Evolutionary conservation across 1,140 invertebrate species (phyloP).

Genomic region (Plodia interpunctella): DNA sequence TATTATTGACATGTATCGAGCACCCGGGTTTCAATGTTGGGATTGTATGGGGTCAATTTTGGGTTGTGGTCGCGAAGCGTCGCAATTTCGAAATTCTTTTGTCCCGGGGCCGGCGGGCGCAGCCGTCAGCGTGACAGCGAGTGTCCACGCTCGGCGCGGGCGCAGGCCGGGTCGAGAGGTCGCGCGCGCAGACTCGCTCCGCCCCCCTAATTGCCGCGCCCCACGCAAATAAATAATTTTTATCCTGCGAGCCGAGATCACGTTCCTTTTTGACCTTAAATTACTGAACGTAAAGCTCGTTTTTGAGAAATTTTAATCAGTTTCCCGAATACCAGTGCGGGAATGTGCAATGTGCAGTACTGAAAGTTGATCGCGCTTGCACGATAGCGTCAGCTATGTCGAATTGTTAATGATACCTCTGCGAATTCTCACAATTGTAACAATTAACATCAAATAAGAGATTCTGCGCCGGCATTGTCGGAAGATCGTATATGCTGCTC

Average conservation of each 20-base stretch:
- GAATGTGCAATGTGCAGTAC: slow-evolving; percentile 35
- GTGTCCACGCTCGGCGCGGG: slow-evolving; percentile 26
- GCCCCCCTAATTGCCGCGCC: slow-evolving; percentile 68
- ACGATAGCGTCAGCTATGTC: slow-evolving; percentile 51
- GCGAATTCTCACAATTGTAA: slow-evolving; percentile 36
- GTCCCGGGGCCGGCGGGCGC: slow-evolving; percentile 4
- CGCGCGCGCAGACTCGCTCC: slow-evolving; percentile 55
- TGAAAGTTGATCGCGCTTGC: slow-evolving; percentile 38
- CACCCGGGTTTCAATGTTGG: not conserved
- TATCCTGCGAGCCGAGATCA: slow-evolving; percentile 52
- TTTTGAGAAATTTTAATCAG: slow-evolving; percentile 54
- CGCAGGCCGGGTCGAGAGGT: slow-evolving; percentile 48
- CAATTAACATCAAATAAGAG: slow-evolving; percentile 32
- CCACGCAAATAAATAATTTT: slow-evolving; percentile 74
- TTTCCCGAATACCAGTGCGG: slow-evolving; percentile 34
- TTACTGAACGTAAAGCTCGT: slow-evolving; percentile 51
- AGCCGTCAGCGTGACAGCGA: slow-evolving; percentile 39
- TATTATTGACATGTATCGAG: not conserved
- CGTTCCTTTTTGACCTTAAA: slow-evolving; percentile 63
- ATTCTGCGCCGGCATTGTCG: slow-evolving; percentile 1
- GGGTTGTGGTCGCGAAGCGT: slow-evolving; percentile 13
- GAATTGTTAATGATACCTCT: slow-evolving; percentile 62
- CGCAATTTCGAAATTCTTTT: slow-evolving; percentile 51
- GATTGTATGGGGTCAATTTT: not conserved
- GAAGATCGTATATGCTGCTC: not conserved